Evolutionary conservation across 1,140 invertebrate genomes (phyloP), one percentile per base, ranked within the genome.

Genomic region (Carposina sasakii): DNA sequence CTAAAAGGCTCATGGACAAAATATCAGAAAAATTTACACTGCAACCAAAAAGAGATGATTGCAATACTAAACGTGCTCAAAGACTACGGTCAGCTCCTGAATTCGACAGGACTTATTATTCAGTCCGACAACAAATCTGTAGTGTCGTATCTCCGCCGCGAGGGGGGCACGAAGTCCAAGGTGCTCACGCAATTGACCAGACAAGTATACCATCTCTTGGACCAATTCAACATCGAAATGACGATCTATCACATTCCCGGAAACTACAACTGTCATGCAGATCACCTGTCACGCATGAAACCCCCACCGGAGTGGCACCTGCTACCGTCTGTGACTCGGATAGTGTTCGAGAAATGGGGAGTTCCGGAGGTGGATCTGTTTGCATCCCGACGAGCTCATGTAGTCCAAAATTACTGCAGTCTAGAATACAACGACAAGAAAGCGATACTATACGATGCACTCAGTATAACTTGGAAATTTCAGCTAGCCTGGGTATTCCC

Each of bases 81-180:
- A 17, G 39, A 10, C 13, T 26, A 17, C 22, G 31, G 33, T 33
- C 26, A 50, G 33, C 12, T 13, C 23, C 30, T 9, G 31, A n/a
- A n/a, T n/a, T n/a, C n/a, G n/a, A n/a, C n/a, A n/a, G n/a, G n/a
- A n/a, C n/a, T 69, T 60, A 4, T 71, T 21, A 8, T 71, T 2
- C 67, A 68, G 33, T 52, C 65, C 21, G 63, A 70, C 62, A 70
- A 60, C 55, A 55, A 36, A 33, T 66, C 64, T 3, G 16, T 67
- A 9, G 54, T 67, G n/a, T 37, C 58, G 0, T 39, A 39, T 21
- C 9, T 39, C 6, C 20, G 10, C 17, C 20, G 22, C 20, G 17
- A 39, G 22, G 36, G 36, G 12, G 36, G 36, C 19, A 39, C 36
- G n/a, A 39, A 21, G 15, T 39, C 36, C 2, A 20, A 21, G 36